Conservation (phyloP, 2,113 vertebrate species). For the Vicugna pacos region DNA sequence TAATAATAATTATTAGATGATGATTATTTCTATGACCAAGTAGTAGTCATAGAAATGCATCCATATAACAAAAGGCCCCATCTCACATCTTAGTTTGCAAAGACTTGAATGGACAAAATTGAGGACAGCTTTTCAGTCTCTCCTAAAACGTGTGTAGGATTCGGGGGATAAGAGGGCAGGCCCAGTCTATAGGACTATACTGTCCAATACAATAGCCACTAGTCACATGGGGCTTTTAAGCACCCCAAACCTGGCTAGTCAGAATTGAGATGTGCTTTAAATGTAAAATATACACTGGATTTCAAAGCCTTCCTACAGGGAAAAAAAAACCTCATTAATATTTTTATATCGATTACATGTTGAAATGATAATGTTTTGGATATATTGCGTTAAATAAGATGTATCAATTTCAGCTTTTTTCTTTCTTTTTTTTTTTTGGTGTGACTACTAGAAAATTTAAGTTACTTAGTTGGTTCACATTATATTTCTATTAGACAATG, state of each 20-base stretch:
- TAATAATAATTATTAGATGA: neutral
- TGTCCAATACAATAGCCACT: neutral
- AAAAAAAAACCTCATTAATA: neutral
- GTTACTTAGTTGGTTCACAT: neutral
- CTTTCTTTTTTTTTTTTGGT: neutral
- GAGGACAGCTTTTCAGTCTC: neutral
- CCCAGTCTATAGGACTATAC: neutral
- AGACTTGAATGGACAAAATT: neutral
- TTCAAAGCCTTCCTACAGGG: neutral
- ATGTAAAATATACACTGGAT: constrained; percentile 6
- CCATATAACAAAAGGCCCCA: neutral
- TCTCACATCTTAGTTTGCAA: constrained; percentile 2
- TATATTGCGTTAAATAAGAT: constrained; percentile 9
- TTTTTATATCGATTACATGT: constrained; percentile 1
- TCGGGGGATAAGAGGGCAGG: neutral
- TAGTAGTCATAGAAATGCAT: neutral
- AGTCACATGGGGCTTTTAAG: neutral
- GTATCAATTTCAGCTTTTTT: neutral
- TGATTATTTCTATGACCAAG: constrained; percentile 6
- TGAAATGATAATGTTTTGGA: neutral
- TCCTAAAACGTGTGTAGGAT: neutral
- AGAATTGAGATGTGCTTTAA: neutral
- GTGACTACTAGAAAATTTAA: neutral
- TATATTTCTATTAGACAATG: neutral
- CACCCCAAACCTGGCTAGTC: neutral